These are phyloP conservation scores for Capreolus pygargus DNA, from an alignment of 2,113 vertebrate genomes.

Conservation along the genomic window DNA sequence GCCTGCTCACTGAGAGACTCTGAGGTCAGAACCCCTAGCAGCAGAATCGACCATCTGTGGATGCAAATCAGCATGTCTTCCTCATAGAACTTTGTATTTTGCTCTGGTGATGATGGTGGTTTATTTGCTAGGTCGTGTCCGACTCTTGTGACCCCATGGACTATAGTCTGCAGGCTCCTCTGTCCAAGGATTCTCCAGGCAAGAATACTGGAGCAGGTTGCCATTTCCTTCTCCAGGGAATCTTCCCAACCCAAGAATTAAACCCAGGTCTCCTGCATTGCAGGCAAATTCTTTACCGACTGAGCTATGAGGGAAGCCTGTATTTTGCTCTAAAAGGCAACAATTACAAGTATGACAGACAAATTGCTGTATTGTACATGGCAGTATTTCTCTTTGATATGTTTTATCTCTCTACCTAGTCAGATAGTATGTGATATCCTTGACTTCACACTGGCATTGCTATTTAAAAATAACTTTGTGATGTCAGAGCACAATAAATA, in stretches of 20 bases:
- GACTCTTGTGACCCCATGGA: background rate
- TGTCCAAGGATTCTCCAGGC: background rate
- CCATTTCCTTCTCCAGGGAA: background rate
- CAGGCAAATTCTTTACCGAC: background rate
- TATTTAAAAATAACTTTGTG: slow-evolving; percentile 40
- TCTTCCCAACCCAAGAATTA: background rate
- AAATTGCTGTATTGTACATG: background rate
- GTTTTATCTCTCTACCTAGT: background rate
- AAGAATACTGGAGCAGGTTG: background rate
- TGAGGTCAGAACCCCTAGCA: background rate
- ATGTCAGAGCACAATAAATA: background rate
- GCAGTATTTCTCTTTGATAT: background rate
- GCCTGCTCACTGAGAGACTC: background rate
- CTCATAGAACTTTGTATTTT: background rate
- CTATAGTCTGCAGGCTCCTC: background rate
- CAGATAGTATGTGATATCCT: background rate
- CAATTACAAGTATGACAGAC: background rate
- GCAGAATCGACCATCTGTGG: background rate
- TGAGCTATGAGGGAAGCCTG: background rate
- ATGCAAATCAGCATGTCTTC: background rate
- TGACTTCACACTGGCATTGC: background rate
- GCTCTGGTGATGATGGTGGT: background rate
- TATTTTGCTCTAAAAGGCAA: background rate
- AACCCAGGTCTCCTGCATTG: background rate
- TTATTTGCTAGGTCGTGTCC: accelerated